Evolutionary conservation across 2,797 vertebrate species (phyloP).

Genomic region (Morelia viridis): DNA sequence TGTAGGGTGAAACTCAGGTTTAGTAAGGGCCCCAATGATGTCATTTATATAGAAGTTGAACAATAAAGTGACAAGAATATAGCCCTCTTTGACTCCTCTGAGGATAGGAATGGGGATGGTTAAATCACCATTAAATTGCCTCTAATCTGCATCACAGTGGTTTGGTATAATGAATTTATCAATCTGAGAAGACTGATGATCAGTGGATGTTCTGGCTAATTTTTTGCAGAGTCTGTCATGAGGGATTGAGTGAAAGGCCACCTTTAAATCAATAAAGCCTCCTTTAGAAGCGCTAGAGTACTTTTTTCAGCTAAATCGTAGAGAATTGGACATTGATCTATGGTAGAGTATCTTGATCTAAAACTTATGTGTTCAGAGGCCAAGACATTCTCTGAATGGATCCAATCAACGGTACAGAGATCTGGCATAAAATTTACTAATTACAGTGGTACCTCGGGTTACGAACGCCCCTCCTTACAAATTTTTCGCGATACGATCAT

Average conservation of each 20-base stretch:
- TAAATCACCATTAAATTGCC: too few relatives aligned
- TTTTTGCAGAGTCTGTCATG: background rate
- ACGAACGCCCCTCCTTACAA: too few relatives aligned
- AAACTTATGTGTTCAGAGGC: background rate
- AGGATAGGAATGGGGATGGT: too few relatives aligned
- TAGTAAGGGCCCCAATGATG: too few relatives aligned
- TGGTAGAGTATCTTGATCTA: background rate
- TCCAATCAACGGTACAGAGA: background rate
- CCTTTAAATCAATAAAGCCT: background rate
- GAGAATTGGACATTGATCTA: background rate
- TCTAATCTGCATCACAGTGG: background rate
- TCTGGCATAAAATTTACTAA: background rate
- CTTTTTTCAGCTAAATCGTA: background rate
- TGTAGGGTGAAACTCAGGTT: too few relatives aligned
- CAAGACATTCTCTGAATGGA: background rate
- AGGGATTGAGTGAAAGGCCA: background rate
- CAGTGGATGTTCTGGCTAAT: background rate
- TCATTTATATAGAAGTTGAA: too few relatives aligned
- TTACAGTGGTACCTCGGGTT: too few relatives aligned
- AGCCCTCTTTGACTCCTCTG: too few relatives aligned
- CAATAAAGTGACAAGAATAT: too few relatives aligned
- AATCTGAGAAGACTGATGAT: background rate
- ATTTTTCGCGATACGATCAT: too few relatives aligned
- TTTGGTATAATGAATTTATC: background rate
- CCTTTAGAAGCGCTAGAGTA: background rate